Evolutionary conservation across 2,888 invertebrate genomes (phyloP), one percentile per base, ranked within the genome.

Genomic region (Drosophila borborema): DNA sequence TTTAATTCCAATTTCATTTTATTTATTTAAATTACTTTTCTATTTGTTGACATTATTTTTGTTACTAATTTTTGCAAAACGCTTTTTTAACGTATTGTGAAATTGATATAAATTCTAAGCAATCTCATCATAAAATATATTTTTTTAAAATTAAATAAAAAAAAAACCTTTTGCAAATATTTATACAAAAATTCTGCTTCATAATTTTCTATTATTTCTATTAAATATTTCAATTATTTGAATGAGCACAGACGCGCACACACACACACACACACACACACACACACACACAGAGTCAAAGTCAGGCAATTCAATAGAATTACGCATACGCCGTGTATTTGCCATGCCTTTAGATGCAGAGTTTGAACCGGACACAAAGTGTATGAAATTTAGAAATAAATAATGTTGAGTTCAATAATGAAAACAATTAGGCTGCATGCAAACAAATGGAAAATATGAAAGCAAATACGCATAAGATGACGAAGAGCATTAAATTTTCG

Each of bases 401-500:
- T 51, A n/a, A 49, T n/a, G 34, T 12, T 34, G 31, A 1, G 6
- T 1, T 49, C n/a, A 12, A 49, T 34, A 34, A 51, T 51, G 34
- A 34, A 51, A 51, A 51, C 49, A 51, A 51, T 51, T 51, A 51
- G 18, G 49, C 12, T 34, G 0, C 6, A n/a, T 51, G 49, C 31
- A 34, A 51, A 49, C 49, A 48, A 48, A 48, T 48, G 48, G 43
- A 20, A 18, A 16, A 28, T 8, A 31, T n/a, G 31, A 6, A 16
- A 38, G 38, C 38, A 23, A 54, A n/a, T n/a, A 18, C 41, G 34
- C 48, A 34, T 18, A 16, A 18, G 49, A 20, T 23, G 23, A 20
- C 14, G 38, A 2, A 45, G 43, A 34, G 69, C 43, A 68, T 68
- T 53, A 16, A 58, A 53, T 16, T 40, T 45, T 68, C 69, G 68